Percentiles rank a stretch among this genome's conserved stretches.
These are phyloP conservation scores for Pantherophis alleghaniensis DNA, from an alignment of 2,797 vertebrate genomes.

Conservation along the genomic window DNA sequence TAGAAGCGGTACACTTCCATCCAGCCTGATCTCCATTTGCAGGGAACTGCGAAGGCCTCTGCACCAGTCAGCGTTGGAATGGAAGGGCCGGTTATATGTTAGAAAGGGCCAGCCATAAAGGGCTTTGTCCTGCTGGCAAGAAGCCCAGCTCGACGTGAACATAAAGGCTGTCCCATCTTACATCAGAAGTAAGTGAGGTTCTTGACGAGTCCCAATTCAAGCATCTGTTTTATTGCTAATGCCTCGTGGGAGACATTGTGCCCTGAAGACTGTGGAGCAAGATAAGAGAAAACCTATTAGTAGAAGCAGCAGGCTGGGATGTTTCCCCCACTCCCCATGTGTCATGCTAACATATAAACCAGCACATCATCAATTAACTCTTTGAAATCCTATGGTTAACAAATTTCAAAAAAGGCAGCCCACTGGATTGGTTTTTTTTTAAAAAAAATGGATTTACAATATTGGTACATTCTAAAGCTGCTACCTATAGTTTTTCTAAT, in stretches of 20 bases:
- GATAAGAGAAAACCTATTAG: not conserved
- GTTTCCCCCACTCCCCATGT: too few species aligned
- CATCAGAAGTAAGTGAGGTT: constrained; percentile 78
- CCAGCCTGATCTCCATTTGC: not conserved
- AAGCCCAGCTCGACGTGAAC: not conserved
- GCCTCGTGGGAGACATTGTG: constrained; percentile 77
- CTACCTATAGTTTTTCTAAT: not conserved
- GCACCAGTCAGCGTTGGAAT: not conserved
- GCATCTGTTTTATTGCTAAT: constrained; percentile 74
- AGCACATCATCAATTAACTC: not conserved
- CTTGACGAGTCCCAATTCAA: constrained; percentile 72
- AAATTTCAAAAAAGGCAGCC: not conserved
- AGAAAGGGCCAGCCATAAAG: not conserved
- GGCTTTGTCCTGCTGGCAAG: not conserved
- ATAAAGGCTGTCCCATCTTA: rapidly evolving
- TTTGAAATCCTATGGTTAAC: not conserved
- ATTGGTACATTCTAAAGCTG: not conserved
- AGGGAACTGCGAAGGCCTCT: not conserved
- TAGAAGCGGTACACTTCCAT: not conserved
- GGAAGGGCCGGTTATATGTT: not conserved
- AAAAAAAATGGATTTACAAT: not conserved
- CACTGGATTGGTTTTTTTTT: not conserved
- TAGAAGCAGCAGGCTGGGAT: too few species aligned
- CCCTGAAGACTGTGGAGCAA: constrained; percentile 60
- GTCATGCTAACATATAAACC: not conserved